Conservation (phyloP, 2,113 vertebrate species). For the Pelusios castaneus region DNA sequence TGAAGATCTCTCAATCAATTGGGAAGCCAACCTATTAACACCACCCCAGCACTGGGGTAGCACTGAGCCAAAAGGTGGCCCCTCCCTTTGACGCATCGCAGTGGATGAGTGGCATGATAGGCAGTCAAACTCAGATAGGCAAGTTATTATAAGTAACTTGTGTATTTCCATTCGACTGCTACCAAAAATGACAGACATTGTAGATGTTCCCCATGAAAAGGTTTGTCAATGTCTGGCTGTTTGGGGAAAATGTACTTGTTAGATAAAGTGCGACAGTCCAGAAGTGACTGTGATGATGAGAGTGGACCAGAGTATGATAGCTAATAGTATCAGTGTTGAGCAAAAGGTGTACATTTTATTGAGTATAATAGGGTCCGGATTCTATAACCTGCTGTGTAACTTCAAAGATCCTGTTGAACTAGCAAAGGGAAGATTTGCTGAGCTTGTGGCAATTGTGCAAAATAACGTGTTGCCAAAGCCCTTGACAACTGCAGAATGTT, state of each 20-base stretch:
- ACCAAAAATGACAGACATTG: too few species aligned
- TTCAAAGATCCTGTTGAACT: constrained; percentile 61
- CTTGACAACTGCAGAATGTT: background rate
- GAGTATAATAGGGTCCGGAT: constrained; percentile 61
- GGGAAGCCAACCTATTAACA: too few species aligned
- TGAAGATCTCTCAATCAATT: too few species aligned
- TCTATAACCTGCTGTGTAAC: constrained; percentile 61
- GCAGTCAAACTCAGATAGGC: too few species aligned
- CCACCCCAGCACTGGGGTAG: too few species aligned
- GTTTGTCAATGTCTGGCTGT: background rate
- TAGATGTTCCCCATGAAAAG: too few species aligned
- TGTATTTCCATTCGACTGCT: too few species aligned
- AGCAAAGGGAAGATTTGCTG: constrained; percentile 44
- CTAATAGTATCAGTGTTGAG: constrained; percentile 52
- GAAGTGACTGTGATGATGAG: constrained; percentile 47
- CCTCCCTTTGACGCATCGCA: too few species aligned
- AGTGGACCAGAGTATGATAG: background rate
- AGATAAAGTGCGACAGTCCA: constrained; percentile 23
- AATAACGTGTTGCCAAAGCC: background rate
- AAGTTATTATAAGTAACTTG: too few species aligned
- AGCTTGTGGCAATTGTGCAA: constrained; percentile 42
- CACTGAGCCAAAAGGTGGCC: too few species aligned
- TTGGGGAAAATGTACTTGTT: constrained; percentile 36
- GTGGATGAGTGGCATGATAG: too few species aligned
- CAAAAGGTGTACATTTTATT: constrained; percentile 62